Base-by-base conservation (phyloP, 2,888 invertebrate genomes). In the Phaonia tiefii region DNA sequence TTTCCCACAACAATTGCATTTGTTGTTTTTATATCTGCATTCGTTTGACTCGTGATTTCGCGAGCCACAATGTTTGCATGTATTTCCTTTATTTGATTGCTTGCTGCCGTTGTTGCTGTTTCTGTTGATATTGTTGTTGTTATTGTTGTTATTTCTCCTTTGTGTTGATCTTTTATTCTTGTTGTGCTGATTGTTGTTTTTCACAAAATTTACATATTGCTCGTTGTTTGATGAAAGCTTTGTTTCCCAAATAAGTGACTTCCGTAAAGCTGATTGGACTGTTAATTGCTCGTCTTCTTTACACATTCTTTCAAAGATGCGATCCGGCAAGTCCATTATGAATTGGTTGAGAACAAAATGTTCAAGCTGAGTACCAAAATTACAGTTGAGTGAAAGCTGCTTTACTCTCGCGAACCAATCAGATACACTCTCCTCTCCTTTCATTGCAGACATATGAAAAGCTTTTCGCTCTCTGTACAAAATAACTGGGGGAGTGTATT, bases 281-380 rank as follows among this genome's bases (percentile, higher is more conserved):
- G 83, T 79, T 7, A 82, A 51, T 20, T 75, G 75, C 39, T 83
- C 77, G 17, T 82, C 81, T 20, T 81, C 81, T 65, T 83, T 77
- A 56, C 77, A 81, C n/a, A 83, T 31, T 49, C 75, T 56, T n/a
- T 83, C 73, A 67, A 82, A 8, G n/a, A n/a, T n/a, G n/a, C n/a
- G n/a, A n/a, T 75, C 44, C 3, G 66, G n/a, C n/a, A n/a, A n/a
- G 0, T 72, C 79, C 56, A 79, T 73, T 2, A 81, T 51, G 67
- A 81, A 81, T 46, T 54, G 58, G 44, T 81, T 63, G 44, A 72
- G 22, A 17, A 83, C 75, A 20, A 83, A 73, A 63, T 63, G 8
- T 72, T 20, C 54, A 83, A 67, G 15, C 75, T 20, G 2, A 42
- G 51, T 3, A 7, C 77, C 77, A 76, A 83, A 83, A 58, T 83